Evolutionary conservation across 2,113 vertebrate species (phyloP).

Genomic region (Xiphophorus maculatus): DNA sequence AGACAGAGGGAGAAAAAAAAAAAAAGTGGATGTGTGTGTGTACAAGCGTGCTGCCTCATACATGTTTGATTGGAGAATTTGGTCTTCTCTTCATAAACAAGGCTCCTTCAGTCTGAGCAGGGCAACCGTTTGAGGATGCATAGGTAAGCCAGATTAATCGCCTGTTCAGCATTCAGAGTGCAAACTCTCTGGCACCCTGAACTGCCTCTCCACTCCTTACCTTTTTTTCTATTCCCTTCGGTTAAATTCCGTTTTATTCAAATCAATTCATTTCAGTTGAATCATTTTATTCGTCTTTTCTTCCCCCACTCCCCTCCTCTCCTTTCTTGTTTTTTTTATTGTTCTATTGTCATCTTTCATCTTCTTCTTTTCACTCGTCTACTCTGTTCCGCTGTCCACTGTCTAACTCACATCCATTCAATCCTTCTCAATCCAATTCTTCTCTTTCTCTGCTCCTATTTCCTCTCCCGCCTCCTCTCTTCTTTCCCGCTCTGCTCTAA

Average conservation of each 20-base stretch:
- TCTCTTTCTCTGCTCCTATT: constrained; percentile 32
- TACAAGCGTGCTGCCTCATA: constrained; percentile 37
- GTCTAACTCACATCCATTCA: constrained; percentile 47
- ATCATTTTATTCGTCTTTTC: constrained; percentile 47
- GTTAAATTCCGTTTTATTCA: constrained; percentile 41
- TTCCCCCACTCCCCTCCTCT: constrained; percentile 10
- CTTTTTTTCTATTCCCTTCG: constrained; percentile 10
- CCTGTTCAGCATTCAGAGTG: constrained; percentile 66
- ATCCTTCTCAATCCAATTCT: constrained; percentile 42
- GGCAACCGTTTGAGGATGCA: constrained; percentile 42
- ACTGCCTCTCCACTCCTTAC: constrained; percentile 7
- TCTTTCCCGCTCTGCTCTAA: constrained; percentile 10
- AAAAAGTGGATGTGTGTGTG: constrained; percentile 14
- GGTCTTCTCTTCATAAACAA: constrained; percentile 64
- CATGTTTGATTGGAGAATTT: constrained; percentile 64
- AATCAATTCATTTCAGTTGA: constrained; percentile 36
- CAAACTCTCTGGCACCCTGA: constrained; percentile 21
- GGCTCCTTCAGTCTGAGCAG: constrained; percentile 62
- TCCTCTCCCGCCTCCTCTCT: constrained; percentile 4
- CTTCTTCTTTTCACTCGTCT: constrained; percentile 45
- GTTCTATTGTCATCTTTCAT: constrained; percentile 55
- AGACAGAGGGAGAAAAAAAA: neutral
- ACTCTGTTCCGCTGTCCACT: constrained; percentile 42
- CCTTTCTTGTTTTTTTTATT: constrained; percentile 20
- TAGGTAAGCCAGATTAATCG: constrained; percentile 40